phyloP scores from a whole-genome alignment of 2,113 vertebrate genomes.

The Lethenteron camtschaticum region DNA sequence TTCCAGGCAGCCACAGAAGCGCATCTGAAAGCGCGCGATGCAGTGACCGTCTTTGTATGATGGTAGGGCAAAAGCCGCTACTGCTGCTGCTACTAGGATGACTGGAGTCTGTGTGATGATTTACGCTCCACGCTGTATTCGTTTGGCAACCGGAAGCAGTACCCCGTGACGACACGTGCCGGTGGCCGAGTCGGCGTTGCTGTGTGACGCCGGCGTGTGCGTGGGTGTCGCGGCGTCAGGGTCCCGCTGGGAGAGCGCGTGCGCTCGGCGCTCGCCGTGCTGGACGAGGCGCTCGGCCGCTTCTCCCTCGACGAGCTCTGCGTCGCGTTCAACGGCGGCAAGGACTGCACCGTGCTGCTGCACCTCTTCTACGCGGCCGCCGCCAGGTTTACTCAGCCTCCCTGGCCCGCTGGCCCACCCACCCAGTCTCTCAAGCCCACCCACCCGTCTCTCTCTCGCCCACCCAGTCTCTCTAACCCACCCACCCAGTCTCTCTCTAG shows the following conservation, averaged over 20 bases:
- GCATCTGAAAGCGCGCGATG: no score
- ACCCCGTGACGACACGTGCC: no score
- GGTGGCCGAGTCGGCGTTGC: no score
- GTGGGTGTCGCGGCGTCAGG: constrained; percentile 20
- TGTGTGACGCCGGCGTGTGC: no score
- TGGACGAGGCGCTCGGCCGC: constrained; percentile 43
- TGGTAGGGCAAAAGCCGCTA: no score
- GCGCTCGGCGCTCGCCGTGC: constrained; percentile 32
- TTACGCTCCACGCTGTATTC: no score
- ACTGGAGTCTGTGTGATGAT: no score
- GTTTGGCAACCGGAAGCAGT: no score
- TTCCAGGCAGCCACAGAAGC: no score
- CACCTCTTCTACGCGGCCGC: constrained; percentile 59
- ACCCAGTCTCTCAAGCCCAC: constrained; percentile 5
- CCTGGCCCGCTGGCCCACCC: background rate
- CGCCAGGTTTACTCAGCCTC: no score
- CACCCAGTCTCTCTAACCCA: background rate
- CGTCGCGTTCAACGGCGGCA: constrained; percentile 83
- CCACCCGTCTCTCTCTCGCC: background rate
- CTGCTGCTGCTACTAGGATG: no score
- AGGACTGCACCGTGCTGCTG: constrained; percentile 78
- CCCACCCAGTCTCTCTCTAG: constrained; percentile 5
- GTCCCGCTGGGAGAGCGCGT: constrained; percentile 52
- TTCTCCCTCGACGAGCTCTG: constrained; percentile 47
- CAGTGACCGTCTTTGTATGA: no score